Conservation (phyloP, 2,888 invertebrate species). For the Cyclophora albipunctata region DNA sequence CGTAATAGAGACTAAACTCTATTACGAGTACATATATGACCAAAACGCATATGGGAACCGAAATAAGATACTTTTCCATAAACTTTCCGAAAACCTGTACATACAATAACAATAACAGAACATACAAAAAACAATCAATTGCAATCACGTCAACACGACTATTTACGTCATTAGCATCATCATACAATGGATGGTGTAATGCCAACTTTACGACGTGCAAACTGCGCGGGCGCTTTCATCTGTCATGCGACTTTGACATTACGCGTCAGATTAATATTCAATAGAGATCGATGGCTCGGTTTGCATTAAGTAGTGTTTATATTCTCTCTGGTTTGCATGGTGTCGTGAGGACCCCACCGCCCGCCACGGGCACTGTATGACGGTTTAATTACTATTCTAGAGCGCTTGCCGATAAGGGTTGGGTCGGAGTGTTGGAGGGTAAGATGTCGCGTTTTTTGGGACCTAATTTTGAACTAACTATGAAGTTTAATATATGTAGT, state of each 20-base stretch:
- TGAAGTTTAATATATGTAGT: too few species aligned
- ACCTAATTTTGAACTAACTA: too few species aligned
- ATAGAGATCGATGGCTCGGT: slow-evolving; percentile 2
- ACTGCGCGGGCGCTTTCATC: too few species aligned
- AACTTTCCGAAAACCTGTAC: neutral
- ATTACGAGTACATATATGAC: neutral
- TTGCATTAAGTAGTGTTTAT: slow-evolving; percentile 1
- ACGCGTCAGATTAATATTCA: slow-evolving; percentile 24
- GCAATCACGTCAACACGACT: too few species aligned
- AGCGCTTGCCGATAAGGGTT: slow-evolving; percentile 28
- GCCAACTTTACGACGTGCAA: too few species aligned
- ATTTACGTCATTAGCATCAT: slow-evolving; percentile 1
- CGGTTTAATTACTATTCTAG: slow-evolving; percentile 66
- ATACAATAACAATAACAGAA: too few species aligned
- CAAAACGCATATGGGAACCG: neutral
- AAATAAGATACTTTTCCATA: neutral
- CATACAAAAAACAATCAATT: too few species aligned
- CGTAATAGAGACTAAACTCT: neutral
- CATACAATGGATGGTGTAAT: slow-evolving; percentile 4
- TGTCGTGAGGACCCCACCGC: slow-evolving; percentile 35
- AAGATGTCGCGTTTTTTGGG: neutral
- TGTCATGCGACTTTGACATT: neutral
- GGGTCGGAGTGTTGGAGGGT: slow-evolving; percentile 21
- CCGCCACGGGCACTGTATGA: slow-evolving; percentile 55
- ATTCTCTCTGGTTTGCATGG: slow-evolving; percentile 18